A percentile compares a stretch with the other conserved stretches of the same genome.
Conservation (phyloP, 1,140 invertebrate genomes). For the Saxidomus purpurata region DNA sequence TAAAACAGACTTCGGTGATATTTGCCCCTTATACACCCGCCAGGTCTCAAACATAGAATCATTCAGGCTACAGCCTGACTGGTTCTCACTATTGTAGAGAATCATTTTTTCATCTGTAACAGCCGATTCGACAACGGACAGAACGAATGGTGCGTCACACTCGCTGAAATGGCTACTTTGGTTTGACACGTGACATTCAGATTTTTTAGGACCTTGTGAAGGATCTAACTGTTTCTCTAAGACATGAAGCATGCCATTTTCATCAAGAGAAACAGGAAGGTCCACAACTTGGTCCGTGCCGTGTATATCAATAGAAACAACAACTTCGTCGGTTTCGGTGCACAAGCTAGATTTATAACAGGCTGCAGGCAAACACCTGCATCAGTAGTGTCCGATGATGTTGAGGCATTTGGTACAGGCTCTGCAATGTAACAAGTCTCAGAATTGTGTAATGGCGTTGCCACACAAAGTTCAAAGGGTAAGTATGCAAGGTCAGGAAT, state of each 20-base stretch:
- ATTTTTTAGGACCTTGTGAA: neutral
- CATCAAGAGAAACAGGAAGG: slow-evolving; percentile 7
- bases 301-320: neutral
- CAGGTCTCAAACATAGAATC: neutral
- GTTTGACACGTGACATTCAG: neutral
- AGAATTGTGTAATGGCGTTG: neutral
- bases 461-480: slow-evolving; percentile 5
- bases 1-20: neutral
- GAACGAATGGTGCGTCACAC: neutral
- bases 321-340: neutral
- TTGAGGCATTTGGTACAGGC: neutral
- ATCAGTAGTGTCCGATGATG: no score
- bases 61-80: neutral
- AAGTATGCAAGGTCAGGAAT: slow-evolving; percentile 37
- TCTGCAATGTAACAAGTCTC: neutral
- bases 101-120: neutral
- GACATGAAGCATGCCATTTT: neutral
- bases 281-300: neutral
- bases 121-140: neutral
- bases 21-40: neutral
- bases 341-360: neutral
- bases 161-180: neutral
- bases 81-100: neutral
- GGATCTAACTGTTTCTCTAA: neutral
- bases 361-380: neutral